Conservation (phyloP, 2,797 vertebrate species). For the Lateolabrax maculatus region DNA sequence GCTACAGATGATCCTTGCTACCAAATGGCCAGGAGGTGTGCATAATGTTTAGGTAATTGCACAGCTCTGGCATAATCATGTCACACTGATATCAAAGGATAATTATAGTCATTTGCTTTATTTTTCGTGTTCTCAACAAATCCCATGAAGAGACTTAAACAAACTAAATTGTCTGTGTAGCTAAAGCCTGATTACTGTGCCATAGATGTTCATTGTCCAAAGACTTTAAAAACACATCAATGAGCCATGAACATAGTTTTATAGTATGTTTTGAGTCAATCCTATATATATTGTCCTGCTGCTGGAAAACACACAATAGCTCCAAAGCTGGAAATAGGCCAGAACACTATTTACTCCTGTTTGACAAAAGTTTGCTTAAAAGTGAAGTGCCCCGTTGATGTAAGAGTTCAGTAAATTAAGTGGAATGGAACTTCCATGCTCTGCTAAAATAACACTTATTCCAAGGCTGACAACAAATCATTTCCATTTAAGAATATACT, state of each 20-base stretch:
- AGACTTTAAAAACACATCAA: neutral
- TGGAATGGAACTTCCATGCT: too few species aligned
- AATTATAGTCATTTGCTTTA: neutral
- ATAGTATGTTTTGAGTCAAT: too few species aligned
- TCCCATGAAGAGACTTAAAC: neutral
- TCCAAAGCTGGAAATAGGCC: neutral
- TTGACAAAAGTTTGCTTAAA: neutral
- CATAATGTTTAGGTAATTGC: neutral
- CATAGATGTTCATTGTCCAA: neutral
- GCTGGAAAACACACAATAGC: neutral
- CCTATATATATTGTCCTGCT: neutral
- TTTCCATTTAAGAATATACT: neutral
- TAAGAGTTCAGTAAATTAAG: too few species aligned
- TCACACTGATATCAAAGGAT: neutral
- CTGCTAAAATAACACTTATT: neutral
- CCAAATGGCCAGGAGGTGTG: neutral
- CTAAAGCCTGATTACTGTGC: neutral
- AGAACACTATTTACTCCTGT: neutral
- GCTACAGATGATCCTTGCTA: neutral
- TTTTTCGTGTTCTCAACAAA: neutral
- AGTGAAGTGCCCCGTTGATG: neutral
- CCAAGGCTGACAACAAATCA: neutral
- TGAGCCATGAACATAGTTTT: neutral
- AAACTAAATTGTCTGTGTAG: neutral
- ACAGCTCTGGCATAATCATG: neutral